Conservation (phyloP, 1,140 invertebrate species). For the Psix sp. region DNA sequence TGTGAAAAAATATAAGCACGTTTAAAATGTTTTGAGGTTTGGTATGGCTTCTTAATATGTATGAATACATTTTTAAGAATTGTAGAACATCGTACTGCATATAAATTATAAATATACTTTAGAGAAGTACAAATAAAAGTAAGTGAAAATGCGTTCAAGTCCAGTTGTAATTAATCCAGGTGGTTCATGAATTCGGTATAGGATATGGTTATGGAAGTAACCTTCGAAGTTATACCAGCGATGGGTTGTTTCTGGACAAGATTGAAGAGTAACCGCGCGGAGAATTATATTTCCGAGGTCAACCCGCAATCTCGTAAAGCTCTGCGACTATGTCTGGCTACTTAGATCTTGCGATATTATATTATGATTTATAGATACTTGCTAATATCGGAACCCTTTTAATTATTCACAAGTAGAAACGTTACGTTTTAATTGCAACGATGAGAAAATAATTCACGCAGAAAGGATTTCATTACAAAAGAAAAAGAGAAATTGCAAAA, state of each 20-base stretch:
- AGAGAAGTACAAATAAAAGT: conserved; percentile 50
- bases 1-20: too few relatives aligned
- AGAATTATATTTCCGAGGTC: conserved; percentile 73
- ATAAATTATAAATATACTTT: conserved; percentile 20
- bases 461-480: conserved; percentile 21
- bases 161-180: conserved; percentile 59
- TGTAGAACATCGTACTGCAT: too few relatives aligned
- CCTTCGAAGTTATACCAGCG: conserved; percentile 67
- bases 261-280: conserved; percentile 70
- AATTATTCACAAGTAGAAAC: conserved; percentile 19
- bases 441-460: conserved; percentile 1
- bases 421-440: conserved; percentile 17
- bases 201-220: conserved; percentile 67
- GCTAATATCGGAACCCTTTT: conserved; percentile 26
- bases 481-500: conserved; percentile 26
- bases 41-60: too few relatives aligned
- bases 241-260: conserved; percentile 69
- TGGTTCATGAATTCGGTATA: conserved; percentile 68
- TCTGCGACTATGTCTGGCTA: conserved; percentile 34
- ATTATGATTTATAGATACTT: conserved; percentile 29
- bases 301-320: conserved; percentile 66
- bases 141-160: conserved; percentile 32
- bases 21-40: too few relatives aligned
- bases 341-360: conserved; percentile 43
- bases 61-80: not conserved